Conservation (phyloP, 1,140 invertebrate species). For the Calliphora vicina region DNA sequence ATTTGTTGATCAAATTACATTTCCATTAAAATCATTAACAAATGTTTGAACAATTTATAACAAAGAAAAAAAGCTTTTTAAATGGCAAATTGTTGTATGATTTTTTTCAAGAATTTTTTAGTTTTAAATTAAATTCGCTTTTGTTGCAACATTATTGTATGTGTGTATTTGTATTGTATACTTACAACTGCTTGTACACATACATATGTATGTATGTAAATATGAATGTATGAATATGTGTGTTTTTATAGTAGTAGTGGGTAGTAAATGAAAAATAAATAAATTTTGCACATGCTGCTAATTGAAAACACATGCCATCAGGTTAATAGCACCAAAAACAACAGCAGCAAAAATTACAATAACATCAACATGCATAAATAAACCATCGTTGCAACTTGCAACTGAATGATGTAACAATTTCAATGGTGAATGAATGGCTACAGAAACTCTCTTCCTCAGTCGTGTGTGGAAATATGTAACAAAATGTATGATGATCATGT, state of each 20-base stretch:
- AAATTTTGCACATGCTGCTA: constrained; percentile 1
- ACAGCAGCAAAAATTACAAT: background rate
- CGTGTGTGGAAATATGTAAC: background rate
- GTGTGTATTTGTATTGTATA: too few species aligned
- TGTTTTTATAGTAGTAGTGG: background rate
- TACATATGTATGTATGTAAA: too few species aligned
- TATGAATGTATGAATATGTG: too few species aligned
- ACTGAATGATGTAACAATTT: constrained; percentile 10
- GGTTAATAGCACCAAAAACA: background rate
- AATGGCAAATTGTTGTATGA: too few species aligned
- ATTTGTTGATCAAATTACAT: too few species aligned
- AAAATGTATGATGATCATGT: background rate
- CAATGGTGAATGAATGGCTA: background rate
- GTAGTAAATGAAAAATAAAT: constrained; percentile 19
- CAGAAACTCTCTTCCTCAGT: background rate
- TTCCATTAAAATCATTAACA: too few species aligned
- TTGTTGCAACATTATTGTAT: too few species aligned
- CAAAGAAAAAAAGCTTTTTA: too few species aligned
- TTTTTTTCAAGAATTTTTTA: too few species aligned
- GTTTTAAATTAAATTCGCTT: too few species aligned
- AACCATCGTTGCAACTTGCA: background rate
- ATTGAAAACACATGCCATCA: constrained; percentile 29
- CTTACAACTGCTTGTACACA: too few species aligned
- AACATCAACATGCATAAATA: background rate
- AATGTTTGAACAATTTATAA: too few species aligned